phyloP scores from a whole-genome alignment of 2,888 invertebrate species.

The Eilema sororculum region DNA sequence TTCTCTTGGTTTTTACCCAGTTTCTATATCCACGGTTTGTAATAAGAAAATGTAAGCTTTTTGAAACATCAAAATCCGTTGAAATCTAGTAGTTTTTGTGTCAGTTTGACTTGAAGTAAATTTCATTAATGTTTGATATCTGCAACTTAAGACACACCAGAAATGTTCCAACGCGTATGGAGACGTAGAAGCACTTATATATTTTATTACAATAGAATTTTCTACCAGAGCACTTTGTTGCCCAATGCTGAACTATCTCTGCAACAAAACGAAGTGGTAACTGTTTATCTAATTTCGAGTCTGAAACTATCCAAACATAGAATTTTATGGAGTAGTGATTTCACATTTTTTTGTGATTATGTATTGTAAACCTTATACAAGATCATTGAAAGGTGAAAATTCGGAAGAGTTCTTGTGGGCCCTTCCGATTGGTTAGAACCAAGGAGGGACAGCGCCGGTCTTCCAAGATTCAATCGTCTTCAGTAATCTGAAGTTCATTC shows the following conservation, averaged over 20 bases:
- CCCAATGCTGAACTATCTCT: not conserved
- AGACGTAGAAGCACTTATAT: slow-evolving; percentile 18
- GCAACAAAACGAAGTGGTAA: slow-evolving; percentile 9
- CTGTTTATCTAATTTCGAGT: not conserved
- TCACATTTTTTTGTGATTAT: not conserved
- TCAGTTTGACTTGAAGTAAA: not conserved
- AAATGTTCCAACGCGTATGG: slow-evolving; percentile 11
- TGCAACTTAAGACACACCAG: too few species aligned
- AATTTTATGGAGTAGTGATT: not conserved
- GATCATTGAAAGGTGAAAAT: too few species aligned
- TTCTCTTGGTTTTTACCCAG: too few species aligned
- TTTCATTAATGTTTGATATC: not conserved
- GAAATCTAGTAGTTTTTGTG: not conserved
- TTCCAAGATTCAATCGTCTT: too few species aligned
- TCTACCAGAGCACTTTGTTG: slow-evolving; percentile 35
- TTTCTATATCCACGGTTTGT: too few species aligned
- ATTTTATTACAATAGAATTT: slow-evolving; percentile 38
- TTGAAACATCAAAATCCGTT: too few species aligned
- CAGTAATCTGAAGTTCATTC: too few species aligned
- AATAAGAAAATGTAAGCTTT: too few species aligned
- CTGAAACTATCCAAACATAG: not conserved
- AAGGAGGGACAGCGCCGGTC: too few species aligned
- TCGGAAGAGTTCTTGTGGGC: too few species aligned
- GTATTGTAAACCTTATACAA: too few species aligned
- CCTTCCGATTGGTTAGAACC: too few species aligned